phyloP scores from a whole-genome alignment of 2,888 invertebrate genomes.

The Cybosia mesomella region DNA sequence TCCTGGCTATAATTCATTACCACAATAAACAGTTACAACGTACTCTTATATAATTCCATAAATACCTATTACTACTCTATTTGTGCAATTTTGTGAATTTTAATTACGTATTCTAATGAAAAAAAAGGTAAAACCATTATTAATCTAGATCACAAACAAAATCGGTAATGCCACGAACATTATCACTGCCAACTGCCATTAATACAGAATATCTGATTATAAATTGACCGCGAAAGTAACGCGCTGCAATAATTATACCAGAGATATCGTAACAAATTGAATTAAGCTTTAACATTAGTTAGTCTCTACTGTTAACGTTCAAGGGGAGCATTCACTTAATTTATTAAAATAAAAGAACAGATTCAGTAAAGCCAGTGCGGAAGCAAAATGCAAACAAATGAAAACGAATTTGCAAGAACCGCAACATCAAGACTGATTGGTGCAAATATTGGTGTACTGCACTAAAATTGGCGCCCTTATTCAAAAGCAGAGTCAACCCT shows the following conservation, averaged over 20 bases:
- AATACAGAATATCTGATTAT: constrained; percentile 1
- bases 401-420: neutral
- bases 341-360: neutral
- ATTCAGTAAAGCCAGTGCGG: neutral
- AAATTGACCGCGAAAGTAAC: neutral
- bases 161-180: neutral
- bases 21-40: neutral
- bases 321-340: constrained; percentile 1
- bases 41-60: constrained; percentile 3
- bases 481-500: constrained; percentile 40
- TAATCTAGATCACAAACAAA: neutral
- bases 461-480: neutral
- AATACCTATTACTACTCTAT: neutral
- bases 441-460: neutral
- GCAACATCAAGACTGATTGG: neutral
- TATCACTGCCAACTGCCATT: neutral
- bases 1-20: constrained; percentile 3
- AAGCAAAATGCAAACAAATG: neutral
- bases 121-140: neutral
- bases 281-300: neutral
- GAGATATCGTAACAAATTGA: neutral
- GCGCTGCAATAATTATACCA: neutral
- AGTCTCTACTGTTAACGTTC: neutral
- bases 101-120: neutral
- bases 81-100: neutral